A percentile compares a stretch with the other conserved stretches of the same genome.
Conservation (phyloP, 2,113 vertebrate species). For the Equus quagga region DNA sequence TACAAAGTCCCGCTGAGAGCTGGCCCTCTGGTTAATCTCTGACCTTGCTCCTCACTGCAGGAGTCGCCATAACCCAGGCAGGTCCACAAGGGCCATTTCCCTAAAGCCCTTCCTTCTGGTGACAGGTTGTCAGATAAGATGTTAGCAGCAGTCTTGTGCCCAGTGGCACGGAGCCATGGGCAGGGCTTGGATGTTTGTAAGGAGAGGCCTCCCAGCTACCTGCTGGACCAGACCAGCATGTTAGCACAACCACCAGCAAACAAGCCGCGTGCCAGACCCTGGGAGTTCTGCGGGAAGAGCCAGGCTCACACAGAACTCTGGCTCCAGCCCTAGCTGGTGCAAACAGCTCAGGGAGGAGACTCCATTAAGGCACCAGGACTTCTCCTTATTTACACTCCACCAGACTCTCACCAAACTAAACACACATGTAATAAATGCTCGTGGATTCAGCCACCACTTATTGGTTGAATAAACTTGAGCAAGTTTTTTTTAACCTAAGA, state of each 20-base stretch:
- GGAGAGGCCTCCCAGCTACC: neutral
- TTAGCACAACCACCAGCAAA: constrained; percentile 22
- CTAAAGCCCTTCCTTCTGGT: neutral
- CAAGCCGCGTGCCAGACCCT: neutral
- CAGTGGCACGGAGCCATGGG: neutral
- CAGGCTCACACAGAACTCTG: neutral
- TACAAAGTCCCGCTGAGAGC: neutral
- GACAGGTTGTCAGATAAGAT: neutral
- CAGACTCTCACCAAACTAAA: neutral
- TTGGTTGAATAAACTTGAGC: neutral
- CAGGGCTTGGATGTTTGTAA: neutral
- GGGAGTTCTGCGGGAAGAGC: neutral
- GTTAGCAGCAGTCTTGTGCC: neutral
- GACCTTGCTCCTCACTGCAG: neutral
- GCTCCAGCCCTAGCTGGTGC: neutral
- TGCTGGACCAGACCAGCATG: neutral
- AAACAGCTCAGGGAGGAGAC: neutral
- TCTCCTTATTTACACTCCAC: neutral
- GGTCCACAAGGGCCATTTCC: neutral
- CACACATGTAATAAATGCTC: neutral
- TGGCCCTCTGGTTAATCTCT: neutral
- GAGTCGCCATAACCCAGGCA: neutral
- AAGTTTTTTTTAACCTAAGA: neutral
- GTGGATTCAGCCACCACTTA: neutral
- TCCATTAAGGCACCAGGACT: fast-evolving